Percentiles rank a stretch among this genome's conserved stretches.
phyloP scores from a whole-genome alignment of 64 coral and sea anemone genomes.

The Platygyra sinensis region DNA sequence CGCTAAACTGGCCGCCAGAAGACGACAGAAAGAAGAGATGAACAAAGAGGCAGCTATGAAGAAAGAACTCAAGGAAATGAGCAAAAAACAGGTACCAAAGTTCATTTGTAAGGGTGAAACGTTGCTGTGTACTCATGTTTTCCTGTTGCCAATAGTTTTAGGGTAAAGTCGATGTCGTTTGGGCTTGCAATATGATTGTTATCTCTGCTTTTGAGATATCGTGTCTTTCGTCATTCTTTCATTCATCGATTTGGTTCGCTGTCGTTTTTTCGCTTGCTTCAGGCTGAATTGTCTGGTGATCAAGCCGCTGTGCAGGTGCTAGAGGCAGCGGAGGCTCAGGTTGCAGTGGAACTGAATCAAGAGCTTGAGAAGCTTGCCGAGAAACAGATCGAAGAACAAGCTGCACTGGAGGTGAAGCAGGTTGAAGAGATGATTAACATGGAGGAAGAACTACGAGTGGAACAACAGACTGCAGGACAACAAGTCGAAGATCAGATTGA shows the following conservation, averaged over 20 bases:
- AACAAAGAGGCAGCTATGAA: constrained; percentile 89
- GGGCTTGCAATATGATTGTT: no score
- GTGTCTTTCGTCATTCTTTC: no score
- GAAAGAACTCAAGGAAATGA: constrained; percentile 80
- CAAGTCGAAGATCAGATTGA: constrained; percentile 80
- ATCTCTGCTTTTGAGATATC: no score
- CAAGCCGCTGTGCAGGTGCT: constrained; percentile 68
- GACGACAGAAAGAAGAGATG: constrained; percentile 81
- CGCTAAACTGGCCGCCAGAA: constrained; percentile 88
- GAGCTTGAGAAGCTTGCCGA: constrained; percentile 64
- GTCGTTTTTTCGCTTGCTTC: no score
- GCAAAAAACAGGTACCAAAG: constrained; percentile 79
- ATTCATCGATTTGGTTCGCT: no score
- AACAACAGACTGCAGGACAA: constrained; percentile 31
- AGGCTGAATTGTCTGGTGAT: constrained; percentile 87
- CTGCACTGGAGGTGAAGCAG: constrained; percentile 73
- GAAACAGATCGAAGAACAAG: constrained; percentile 70
- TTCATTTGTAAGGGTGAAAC: background rate
- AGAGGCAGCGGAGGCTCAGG: constrained; percentile 58
- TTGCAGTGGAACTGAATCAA: constrained; percentile 39
- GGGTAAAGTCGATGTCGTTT: no score
- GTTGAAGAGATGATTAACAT: constrained; percentile 53
- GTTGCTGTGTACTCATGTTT: background rate
- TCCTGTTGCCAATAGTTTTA: no score
- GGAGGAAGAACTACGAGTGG: constrained; percentile 60